Percentiles rank a stretch among this genome's conserved stretches.
phyloP scores from a whole-genome alignment of 2,888 invertebrate species.

The Stenichneumon culpator region DNA sequence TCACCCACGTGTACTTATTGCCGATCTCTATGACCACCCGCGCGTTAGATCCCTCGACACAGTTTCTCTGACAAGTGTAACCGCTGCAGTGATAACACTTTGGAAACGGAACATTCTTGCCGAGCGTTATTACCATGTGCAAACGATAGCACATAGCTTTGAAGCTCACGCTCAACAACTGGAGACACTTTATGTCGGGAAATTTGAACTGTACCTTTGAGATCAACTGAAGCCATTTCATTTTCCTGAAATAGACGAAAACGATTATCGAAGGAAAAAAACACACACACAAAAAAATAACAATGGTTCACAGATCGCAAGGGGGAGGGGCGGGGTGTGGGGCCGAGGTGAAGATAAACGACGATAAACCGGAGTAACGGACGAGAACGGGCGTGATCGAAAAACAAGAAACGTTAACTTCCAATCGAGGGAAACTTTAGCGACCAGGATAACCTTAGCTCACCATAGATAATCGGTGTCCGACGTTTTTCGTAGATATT shows the following conservation, averaged over 20 bases:
- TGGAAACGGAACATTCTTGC: slow-evolving; percentile 81
- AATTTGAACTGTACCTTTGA: slow-evolving; percentile 83
- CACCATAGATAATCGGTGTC: slow-evolving; percentile 84
- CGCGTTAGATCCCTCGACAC: slow-evolving; percentile 82
- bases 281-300: too few species aligned
- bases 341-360: background rate
- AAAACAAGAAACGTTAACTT: background rate
- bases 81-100: slow-evolving; percentile 83
- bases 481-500: slow-evolving; percentile 83
- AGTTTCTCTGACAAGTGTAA: slow-evolving; percentile 83
- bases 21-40: slow-evolving; percentile 85
- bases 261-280: background rate
- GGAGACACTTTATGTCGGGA: slow-evolving; percentile 83
- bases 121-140: slow-evolving; percentile 82
- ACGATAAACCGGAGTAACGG: background rate
- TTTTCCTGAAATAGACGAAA: slow-evolving; percentile 79
- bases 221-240: slow-evolving; percentile 83
- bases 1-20: slow-evolving; percentile 84
- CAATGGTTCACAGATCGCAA: too few species aligned
- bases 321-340: background rate
- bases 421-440: slow-evolving; percentile 36
- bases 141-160: slow-evolving; percentile 84
- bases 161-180: slow-evolving; percentile 82
- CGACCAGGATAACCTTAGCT: slow-evolving; percentile 78
- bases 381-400: background rate